Percentiles rank a stretch among this genome's conserved stretches.
These are phyloP conservation scores for Coccyzus lansbergi DNA, from an alignment of 2,797 vertebrate genomes.

Conservation along the genomic window DNA sequence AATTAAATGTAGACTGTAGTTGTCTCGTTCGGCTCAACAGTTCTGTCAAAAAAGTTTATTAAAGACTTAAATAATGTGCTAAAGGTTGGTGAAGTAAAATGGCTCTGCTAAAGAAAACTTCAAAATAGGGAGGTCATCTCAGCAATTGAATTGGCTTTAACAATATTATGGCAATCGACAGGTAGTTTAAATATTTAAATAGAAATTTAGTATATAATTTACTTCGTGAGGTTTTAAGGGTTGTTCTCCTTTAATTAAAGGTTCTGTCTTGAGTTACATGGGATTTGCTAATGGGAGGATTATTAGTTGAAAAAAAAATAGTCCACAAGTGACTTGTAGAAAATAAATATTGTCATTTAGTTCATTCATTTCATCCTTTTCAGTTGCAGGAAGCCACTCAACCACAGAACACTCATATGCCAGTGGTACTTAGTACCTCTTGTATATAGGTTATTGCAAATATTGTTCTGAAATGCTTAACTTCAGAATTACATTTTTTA, in stretches of 20 bases:
- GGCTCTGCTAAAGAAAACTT: conserved; percentile 63
- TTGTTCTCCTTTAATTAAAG: conserved; percentile 74
- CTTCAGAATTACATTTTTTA: conserved; percentile 89
- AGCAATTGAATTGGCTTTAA: conserved; percentile 67
- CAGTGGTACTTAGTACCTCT: conserved; percentile 85
- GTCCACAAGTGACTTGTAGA: conserved; percentile 77
- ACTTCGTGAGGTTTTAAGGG: conserved; percentile 75
- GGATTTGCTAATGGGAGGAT: conserved; percentile 77
- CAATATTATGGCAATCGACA: conserved; percentile 70
- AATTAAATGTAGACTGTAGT: conserved; percentile 70
- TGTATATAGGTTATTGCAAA: conserved; percentile 90
- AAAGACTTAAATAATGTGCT: conserved; percentile 66
- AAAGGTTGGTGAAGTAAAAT: conserved; percentile 67
- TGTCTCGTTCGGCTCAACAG: conserved; percentile 72
- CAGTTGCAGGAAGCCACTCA: conserved; percentile 80
- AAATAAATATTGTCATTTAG: conserved; percentile 72
- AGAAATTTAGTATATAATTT: conserved; percentile 78
- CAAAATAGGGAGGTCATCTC: conserved; percentile 58
- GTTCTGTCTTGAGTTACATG: conserved; percentile 73
- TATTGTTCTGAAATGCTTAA: conserved; percentile 88
- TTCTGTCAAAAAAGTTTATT: conserved; percentile 74
- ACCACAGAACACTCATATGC: conserved; percentile 80
- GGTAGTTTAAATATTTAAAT: conserved; percentile 75
- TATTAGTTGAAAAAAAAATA: conserved; percentile 76
- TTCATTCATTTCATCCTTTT: conserved; percentile 77